Evolutionary conservation across 2,113 vertebrate species (phyloP).

Genomic region (Labeo rohita): DNA sequence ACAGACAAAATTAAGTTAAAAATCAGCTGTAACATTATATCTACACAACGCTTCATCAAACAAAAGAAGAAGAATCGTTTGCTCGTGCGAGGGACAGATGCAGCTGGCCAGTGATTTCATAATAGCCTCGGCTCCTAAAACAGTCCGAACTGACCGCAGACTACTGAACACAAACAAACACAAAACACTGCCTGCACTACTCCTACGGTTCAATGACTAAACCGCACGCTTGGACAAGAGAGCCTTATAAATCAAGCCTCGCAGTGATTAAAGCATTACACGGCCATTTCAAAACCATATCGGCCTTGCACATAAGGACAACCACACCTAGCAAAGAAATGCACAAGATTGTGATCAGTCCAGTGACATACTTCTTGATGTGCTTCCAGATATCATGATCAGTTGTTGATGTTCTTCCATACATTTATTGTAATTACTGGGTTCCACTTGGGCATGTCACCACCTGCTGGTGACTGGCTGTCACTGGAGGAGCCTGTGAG

Average conservation of each 20-base stretch:
- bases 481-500: slow-evolving; percentile 60
- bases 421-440: slow-evolving; percentile 72
- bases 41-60: neutral
- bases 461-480: slow-evolving; percentile 75
- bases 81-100: slow-evolving; percentile 55
- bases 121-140: slow-evolving; percentile 54
- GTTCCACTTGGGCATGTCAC: slow-evolving; percentile 77
- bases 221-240: slow-evolving; percentile 52
- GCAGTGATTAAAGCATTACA: slow-evolving; percentile 53
- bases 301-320: slow-evolving; percentile 14
- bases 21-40: neutral
- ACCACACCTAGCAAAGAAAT: slow-evolving; percentile 26
- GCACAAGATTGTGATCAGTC: slow-evolving; percentile 32
- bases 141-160: slow-evolving; percentile 65
- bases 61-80: slow-evolving; percentile 51
- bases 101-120: slow-evolving; percentile 58
- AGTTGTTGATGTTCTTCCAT: slow-evolving; percentile 47
- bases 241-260: slow-evolving; percentile 50
- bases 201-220: slow-evolving; percentile 55
- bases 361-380: slow-evolving; percentile 25
- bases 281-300: slow-evolving; percentile 7
- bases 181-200: slow-evolving; percentile 37
- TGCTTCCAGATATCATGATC: slow-evolving; percentile 8
- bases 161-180: slow-evolving; percentile 54
- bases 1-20: neutral